phyloP scores from a whole-genome alignment of 1,140 invertebrate genomes.

The Ips nitidus region DNA sequence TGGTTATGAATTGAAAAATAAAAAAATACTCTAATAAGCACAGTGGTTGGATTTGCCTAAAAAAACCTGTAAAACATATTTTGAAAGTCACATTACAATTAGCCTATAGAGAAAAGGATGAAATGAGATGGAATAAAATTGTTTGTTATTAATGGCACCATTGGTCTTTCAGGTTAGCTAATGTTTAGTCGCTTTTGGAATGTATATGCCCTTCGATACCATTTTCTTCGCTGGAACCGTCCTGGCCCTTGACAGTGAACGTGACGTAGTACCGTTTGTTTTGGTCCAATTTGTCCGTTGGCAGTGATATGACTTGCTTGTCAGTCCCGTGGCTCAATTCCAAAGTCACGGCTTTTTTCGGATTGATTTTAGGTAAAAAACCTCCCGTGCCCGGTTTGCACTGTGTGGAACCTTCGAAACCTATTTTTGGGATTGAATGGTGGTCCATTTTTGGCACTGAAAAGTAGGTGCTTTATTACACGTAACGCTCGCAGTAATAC shows the following conservation, averaged over 20 bases:
- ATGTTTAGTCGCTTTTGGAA: conserved; percentile 47
- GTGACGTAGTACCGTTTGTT: conserved; percentile 89
- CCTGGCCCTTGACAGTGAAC: conserved; percentile 76
- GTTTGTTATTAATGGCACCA: no score
- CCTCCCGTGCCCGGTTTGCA: conserved; percentile 51
- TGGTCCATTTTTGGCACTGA: conserved; percentile 72
- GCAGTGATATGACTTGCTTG: conserved; percentile 81
- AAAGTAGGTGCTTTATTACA: conserved; percentile 42
- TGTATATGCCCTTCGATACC: conserved; percentile 43
- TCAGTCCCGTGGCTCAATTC: conserved; percentile 78
- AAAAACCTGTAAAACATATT: no score
- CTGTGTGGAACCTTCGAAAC: conserved; percentile 52
- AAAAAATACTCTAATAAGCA: no score
- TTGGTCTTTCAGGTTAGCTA: no score
- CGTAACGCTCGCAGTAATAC: conserved; percentile 47
- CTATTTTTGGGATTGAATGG: conserved; percentile 71
- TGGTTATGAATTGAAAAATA: no score
- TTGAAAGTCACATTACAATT: no score
- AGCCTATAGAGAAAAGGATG: no score
- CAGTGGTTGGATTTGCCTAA: no score
- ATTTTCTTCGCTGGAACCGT: conserved; percentile 35
- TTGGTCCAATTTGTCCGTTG: conserved; percentile 79
- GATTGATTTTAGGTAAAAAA: conserved; percentile 63
- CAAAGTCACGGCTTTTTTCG: conserved; percentile 64
- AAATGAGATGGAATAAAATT: no score